Conservation (phyloP, 2,113 vertebrate genomes). For the Platycercus adscitus region DNA sequence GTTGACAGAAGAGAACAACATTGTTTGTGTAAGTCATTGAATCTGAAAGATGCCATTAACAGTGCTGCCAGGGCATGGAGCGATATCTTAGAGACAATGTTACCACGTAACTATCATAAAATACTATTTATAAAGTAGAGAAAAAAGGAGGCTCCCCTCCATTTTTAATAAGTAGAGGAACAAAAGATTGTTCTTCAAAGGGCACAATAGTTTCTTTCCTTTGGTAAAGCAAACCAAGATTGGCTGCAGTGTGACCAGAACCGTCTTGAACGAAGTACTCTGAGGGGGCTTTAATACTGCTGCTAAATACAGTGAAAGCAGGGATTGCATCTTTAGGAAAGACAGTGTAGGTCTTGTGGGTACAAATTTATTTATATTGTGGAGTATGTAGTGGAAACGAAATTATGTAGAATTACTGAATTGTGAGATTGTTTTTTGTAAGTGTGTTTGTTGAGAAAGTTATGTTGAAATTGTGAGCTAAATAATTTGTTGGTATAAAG, state of each 20-base stretch:
- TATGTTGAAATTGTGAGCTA: background rate
- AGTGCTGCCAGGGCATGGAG: slow-evolving; percentile 35
- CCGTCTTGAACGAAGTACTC: background rate
- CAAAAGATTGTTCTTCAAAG: background rate
- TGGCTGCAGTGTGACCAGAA: background rate
- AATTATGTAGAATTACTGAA: background rate
- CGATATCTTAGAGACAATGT: slow-evolving; percentile 20
- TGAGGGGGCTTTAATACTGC: background rate
- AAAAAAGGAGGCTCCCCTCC: background rate
- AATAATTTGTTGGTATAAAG: background rate
- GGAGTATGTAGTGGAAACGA: background rate
- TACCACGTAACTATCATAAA: background rate
- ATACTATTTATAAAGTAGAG: background rate
- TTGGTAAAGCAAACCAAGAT: background rate
- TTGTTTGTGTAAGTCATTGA: slow-evolving; percentile 70
- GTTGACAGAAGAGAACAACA: slow-evolving; percentile 69
- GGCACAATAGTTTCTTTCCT: background rate
- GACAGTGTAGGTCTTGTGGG: background rate
- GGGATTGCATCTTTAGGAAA: background rate
- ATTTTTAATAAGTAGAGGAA: background rate
- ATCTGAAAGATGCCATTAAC: slow-evolving; percentile 67
- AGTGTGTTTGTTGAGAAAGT: background rate
- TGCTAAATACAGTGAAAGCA: background rate
- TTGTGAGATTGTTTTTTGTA: background rate
- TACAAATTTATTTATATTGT: background rate